These are phyloP conservation scores for Pampusana beccarii DNA, from an alignment of 2,113 vertebrate species.

Conservation along the genomic window DNA sequence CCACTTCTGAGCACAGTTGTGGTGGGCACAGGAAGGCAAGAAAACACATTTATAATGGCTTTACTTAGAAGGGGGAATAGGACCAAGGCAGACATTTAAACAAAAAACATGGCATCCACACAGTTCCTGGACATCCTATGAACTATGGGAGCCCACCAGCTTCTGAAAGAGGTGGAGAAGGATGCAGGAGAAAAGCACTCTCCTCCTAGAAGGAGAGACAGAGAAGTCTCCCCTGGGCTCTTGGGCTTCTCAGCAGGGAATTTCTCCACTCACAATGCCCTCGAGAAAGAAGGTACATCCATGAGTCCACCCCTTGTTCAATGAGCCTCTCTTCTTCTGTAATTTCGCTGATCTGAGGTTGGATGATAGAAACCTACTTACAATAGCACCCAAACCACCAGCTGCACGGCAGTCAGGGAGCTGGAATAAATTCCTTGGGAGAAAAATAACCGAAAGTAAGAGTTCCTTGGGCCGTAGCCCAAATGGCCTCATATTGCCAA, in stretches of 20 bases:
- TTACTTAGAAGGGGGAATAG: neutral
- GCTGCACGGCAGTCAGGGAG: neutral
- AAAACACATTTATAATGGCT: neutral
- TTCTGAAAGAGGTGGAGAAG: neutral
- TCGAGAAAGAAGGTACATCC: accelerated
- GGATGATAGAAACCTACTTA: neutral
- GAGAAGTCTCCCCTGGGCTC: neutral
- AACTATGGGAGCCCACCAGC: neutral
- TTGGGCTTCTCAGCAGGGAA: neutral
- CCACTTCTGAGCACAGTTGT: neutral
- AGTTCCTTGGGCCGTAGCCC: neutral
- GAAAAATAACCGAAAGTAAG: neutral
- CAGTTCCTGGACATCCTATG: neutral
- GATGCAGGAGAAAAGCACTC: neutral
- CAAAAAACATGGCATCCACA: neutral
- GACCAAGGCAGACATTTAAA: neutral
- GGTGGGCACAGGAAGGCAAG: neutral
- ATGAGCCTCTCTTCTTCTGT: neutral
- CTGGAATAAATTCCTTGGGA: neutral
- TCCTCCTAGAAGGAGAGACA: neutral
- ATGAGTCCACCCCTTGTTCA: neutral
- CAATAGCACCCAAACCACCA: neutral
- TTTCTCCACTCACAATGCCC: accelerated
- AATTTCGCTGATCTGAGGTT: neutral
- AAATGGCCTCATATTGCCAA: neutral